Conservation (phyloP, 1,140 invertebrate genomes). For the Dolichoris vasculosae region DNA sequence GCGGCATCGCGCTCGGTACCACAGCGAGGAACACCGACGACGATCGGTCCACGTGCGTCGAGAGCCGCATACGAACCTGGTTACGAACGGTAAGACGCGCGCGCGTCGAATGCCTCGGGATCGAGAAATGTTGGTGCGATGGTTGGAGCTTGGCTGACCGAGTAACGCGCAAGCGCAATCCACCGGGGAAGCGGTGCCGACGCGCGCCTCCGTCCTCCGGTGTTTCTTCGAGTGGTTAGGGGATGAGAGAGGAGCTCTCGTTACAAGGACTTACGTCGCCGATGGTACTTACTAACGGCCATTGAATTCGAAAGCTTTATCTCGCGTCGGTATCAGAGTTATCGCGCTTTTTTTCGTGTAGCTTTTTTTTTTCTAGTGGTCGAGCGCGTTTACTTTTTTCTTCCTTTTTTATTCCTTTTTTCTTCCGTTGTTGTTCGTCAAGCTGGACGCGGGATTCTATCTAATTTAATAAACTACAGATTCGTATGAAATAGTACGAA, state of each 20-base stretch:
- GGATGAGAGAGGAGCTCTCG: no score
- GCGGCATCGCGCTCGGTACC: no score
- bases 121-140: constrained; percentile 28
- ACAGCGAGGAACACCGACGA: background rate
- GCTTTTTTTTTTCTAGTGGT: no score
- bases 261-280: background rate
- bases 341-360: no score
- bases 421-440: no score
- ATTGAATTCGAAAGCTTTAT: background rate
- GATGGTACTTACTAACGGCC: background rate
- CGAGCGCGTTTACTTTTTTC: no score
- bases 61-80: background rate
- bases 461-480: no score
- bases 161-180: background rate
- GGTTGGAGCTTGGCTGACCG: background rate
- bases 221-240: background rate
- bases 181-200: background rate
- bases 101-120: constrained; percentile 54
- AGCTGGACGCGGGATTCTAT: no score
- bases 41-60: background rate
- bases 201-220: background rate
- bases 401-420: no score
- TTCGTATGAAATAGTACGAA: no score
- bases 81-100: constrained; percentile 48
- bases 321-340: background rate